A percentile compares a stretch with the other conserved stretches of the same genome.
phyloP scores from a whole-genome alignment of 2,797 vertebrate genomes.

The Anableps anableps region DNA sequence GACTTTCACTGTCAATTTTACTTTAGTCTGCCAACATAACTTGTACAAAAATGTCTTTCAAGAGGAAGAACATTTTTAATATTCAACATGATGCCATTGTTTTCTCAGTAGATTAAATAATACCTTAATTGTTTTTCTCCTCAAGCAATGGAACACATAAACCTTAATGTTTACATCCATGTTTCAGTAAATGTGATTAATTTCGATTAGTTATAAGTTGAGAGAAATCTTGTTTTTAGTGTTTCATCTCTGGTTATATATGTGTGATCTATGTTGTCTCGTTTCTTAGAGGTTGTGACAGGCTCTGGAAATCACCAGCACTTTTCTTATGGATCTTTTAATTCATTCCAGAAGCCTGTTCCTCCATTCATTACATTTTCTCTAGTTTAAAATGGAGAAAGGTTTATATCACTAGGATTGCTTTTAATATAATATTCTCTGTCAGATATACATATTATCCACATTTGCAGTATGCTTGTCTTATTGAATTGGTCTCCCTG shows the following conservation, averaged over 20 bases:
- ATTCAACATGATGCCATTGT: background rate
- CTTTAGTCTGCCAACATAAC: background rate
- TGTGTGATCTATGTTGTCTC: constrained; percentile 63
- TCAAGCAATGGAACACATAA: background rate
- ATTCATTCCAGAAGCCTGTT: constrained; percentile 58
- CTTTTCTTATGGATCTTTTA: constrained; percentile 58
- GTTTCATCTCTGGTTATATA: constrained; percentile 48
- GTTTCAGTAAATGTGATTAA: constrained; percentile 45
- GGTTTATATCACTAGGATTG: constrained; percentile 8
- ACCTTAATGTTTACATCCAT: constrained; percentile 25
- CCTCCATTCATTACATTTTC: constrained; percentile 28
- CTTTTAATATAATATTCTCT: background rate
- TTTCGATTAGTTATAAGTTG: constrained; percentile 43
- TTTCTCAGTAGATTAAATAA: constrained; percentile 16
- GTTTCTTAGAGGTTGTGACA: constrained; percentile 66
- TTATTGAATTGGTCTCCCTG: constrained; percentile 1
- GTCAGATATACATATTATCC: background rate
- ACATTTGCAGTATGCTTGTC: background rate
- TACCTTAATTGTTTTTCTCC: too few species aligned
- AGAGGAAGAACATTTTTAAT: background rate
- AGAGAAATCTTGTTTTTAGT: constrained; percentile 42
- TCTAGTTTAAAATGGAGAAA: constrained; percentile 17
- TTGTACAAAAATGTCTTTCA: constrained; percentile 19
- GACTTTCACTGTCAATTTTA: background rate
- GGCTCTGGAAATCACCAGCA: constrained; percentile 60